Percentiles rank a stretch among this genome's conserved stretches.
phyloP scores from a whole-genome alignment of 2,888 invertebrate genomes.

The Peribatodes rhomboidaria region DNA sequence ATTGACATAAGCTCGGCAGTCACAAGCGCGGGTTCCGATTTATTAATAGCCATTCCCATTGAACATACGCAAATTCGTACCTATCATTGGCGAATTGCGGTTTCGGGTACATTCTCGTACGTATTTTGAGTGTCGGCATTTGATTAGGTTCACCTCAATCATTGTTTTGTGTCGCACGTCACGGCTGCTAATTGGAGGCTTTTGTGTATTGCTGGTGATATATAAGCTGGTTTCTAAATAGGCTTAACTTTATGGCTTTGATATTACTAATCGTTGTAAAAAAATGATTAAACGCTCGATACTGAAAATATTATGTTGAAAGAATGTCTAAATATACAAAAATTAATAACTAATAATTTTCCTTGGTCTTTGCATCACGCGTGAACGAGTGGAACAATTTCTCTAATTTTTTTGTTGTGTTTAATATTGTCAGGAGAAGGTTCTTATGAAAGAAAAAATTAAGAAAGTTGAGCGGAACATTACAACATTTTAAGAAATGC shows the following conservation, averaged over 20 bases:
- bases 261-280: background rate
- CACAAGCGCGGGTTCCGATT: conserved; percentile 26
- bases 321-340: too few relatives aligned
- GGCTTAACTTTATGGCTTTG: background rate
- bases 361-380: too few relatives aligned
- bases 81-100: conserved; percentile 22
- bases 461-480: too few relatives aligned
- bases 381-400: too few relatives aligned
- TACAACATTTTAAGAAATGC: too few relatives aligned
- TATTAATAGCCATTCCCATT: conserved; percentile 33
- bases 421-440: too few relatives aligned
- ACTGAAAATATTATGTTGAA: background rate
- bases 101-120: conserved; percentile 10
- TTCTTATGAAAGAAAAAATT: too few relatives aligned
- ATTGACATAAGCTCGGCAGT: conserved; percentile 26
- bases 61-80: conserved; percentile 26
- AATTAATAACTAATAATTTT: too few relatives aligned
- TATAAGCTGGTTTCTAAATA: background rate
- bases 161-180: conserved; percentile 19
- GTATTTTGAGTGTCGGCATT: conserved; percentile 10
- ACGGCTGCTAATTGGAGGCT: conserved; percentile 11
- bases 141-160: conserved; percentile 21
- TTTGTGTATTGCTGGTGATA: background rate
- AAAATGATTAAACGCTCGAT: background rate
- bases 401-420: too few relatives aligned